Conservation (phyloP, 2,113 vertebrate genomes). For the Conger conger region DNA sequence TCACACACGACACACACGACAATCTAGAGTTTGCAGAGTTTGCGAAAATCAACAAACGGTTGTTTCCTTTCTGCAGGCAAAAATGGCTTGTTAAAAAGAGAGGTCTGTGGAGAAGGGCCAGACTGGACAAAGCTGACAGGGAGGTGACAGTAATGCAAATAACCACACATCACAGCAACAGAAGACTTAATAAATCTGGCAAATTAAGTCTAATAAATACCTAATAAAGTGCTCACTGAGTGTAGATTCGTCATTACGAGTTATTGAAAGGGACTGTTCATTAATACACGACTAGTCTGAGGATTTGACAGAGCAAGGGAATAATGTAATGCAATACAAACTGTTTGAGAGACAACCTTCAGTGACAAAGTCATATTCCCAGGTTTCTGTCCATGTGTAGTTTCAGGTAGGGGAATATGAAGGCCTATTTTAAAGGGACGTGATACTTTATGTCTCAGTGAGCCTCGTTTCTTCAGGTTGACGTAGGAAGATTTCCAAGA, state of each 20-base stretch:
- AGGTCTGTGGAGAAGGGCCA: too few relatives aligned
- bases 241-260: not conserved
- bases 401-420: not conserved
- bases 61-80: too few relatives aligned
- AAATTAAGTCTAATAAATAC: too few relatives aligned
- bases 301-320: not conserved
- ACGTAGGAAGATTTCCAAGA: conserved; percentile 14
- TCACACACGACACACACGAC: too few relatives aligned
- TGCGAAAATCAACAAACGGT: too few relatives aligned
- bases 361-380: not conserved
- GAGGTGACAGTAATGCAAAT: too few relatives aligned
- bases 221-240: too few relatives aligned
- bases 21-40: too few relatives aligned
- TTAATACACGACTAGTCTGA: not conserved
- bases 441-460: not conserved
- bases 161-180: too few relatives aligned
- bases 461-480: conserved; percentile 3
- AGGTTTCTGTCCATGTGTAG: not conserved
- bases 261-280: not conserved
- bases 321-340: not conserved
- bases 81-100: too few relatives aligned
- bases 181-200: too few relatives aligned
- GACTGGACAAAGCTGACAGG: too few relatives aligned
- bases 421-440: not conserved
- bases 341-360: not conserved